phyloP scores from a whole-genome alignment of 2,113 vertebrate genomes.

The western clawed frog (Xenopus tropicalis) region DNA sequence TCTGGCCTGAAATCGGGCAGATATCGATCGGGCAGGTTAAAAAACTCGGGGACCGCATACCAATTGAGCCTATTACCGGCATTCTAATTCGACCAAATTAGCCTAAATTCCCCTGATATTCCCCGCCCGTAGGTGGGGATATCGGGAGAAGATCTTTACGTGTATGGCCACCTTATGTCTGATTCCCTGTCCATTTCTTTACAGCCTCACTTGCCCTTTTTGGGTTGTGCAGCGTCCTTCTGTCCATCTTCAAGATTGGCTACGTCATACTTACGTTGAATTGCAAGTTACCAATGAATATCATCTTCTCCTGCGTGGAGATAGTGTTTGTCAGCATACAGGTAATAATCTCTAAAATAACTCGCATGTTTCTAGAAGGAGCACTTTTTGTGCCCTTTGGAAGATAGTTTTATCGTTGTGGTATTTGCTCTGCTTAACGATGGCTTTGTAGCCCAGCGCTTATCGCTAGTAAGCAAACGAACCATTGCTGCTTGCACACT shows the following conservation, averaged over 20 bases:
- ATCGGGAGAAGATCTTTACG: too few species aligned
- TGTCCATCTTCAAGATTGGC: conserved; percentile 71
- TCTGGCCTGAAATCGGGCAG: too few species aligned
- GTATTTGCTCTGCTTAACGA: background rate
- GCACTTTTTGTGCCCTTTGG: too few species aligned
- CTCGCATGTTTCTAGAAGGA: too few species aligned
- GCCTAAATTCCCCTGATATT: too few species aligned
- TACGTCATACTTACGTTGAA: conserved; percentile 59
- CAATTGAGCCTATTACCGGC: too few species aligned
- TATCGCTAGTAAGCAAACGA: background rate
- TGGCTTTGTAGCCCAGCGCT: background rate
- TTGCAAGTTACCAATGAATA: conserved; percentile 62
- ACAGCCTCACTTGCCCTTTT: conserved; percentile 82
- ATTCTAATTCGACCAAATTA: too few species aligned
- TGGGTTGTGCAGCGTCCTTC: conserved; percentile 68
- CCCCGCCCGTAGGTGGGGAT: too few species aligned
- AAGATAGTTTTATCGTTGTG: background rate
- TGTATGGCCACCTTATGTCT: too few species aligned
- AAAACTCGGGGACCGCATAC: too few species aligned
- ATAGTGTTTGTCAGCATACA: conserved; percentile 73
- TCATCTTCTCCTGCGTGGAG: conserved; percentile 69
- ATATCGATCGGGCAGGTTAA: too few species aligned
- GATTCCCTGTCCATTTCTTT: conserved; percentile 1
- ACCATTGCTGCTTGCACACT: background rate
- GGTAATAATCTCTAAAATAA: too few species aligned